Base-by-base conservation (phyloP, 2,888 invertebrate species). In the Meliscaeva auricollis region DNA sequence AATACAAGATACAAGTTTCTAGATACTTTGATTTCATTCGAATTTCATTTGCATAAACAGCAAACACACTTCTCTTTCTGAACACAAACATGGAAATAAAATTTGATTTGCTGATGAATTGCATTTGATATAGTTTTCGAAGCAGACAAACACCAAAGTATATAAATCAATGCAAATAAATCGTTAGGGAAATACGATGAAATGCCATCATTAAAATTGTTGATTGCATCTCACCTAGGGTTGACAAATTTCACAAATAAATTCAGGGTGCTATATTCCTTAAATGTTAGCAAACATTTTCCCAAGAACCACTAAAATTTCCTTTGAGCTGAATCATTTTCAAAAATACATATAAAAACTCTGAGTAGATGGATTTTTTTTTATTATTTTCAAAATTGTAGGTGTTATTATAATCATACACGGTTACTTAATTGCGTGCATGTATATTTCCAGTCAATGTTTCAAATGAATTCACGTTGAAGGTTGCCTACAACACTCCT, bases 21-120 rank as follows among this genome's bases (percentile, higher is more conserved):
- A 62, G 62, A 44, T 58, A 38, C 76, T 70, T 70, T 76, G 76
- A 70, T 70, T 70, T 75, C 11, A 20, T 70, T 35, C 52, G 9
- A 26, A 46, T 35, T 9, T 50, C 74, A 50, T 73, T 73, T 68
- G 26, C 26, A 26, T 26, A 26, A 26, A 26, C 2, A 44, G 6
- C 2, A 17, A n/a, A 15, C 26, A 60, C 62, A 46, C 68, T 79
- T 73, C 68, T 52, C 2, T 48, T 11, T 60, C 48, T 68, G 52
- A 62, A 52, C 46, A 74, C n/a, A 69, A 62, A 26, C 35, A 74
- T 46, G 69, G 44, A 79, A 73, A 73, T 73, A 60, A 50, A 73
- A 79, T 68, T 79, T 79, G 73, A 73, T 60, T 60, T 68, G 22
- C 60, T 68, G 41, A 35, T 35, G 58, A 38, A 58, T 1, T 58